Evolutionary conservation across 2,888 invertebrate species (phyloP), one percentile per base, ranked within the genome.

Genomic region (Meteorus cinctellus): DNA sequence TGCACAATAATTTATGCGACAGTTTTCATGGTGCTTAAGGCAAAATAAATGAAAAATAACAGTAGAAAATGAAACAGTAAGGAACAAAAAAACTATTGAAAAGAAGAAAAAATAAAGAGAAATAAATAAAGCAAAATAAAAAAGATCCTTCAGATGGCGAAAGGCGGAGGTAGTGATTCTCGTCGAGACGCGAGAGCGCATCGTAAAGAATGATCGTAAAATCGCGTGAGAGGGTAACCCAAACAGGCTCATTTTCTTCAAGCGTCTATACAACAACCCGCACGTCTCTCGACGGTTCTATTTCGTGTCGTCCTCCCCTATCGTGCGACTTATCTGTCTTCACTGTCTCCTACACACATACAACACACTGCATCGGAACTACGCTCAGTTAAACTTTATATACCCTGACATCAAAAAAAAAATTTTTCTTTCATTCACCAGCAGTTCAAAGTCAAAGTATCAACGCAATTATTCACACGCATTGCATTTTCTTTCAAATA

Each of bases 391-490:
- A 77, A 79, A 80, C 80, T 78, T 45, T 45, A 45, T 36, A 41
- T 48, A 45, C 27, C 41, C 10, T 67, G 41, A 41, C 27, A 36
- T 27, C 5, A 16, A 5, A n/a, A 19, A 24, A 65, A 34, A 34
- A 19, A 65, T 65, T 65, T 34, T 78, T 71, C 55, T 63, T 65
- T 19, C 55, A 14, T 48, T 70, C 68, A 77, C 41, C 55, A 76
- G 59, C 65, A 78, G 74, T 75, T 78, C 82, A 82, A 78, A 79
- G 80, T 78, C 82, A 81, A 81, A 78, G 81, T 77, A 77, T 70
- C 59, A 36, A 69, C 55, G 71, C 77, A 79, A 80, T 80, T 79
- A 81, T 67, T 77, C 76, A 80, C 78, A 78, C 77, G 80, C 78
- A 77, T 78, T 55, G 55, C 67, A 41, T 41, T 41, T 69, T 16